Evolutionary conservation across 2,113 vertebrate species (phyloP).

Genomic region (Hypomesus transpacificus): DNA sequence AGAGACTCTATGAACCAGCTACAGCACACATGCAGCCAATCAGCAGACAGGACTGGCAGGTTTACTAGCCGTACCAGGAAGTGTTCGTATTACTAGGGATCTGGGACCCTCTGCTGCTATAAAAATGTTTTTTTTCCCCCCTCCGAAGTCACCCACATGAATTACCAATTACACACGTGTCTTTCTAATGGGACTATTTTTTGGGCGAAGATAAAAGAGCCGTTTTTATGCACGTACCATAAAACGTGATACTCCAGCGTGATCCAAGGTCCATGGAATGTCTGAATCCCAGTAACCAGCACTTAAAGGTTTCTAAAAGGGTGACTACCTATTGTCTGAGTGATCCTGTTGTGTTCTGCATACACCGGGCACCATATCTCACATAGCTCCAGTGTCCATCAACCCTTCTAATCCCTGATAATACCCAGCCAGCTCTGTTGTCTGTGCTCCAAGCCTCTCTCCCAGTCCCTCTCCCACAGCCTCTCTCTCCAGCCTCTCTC

Average conservation of each 20-base stretch:
- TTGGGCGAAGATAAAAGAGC: constrained; percentile 56
- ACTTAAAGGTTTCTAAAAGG: constrained; percentile 22
- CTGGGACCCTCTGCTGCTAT: constrained; percentile 51
- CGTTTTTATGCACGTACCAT: constrained; percentile 57
- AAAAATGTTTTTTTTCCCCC: constrained; percentile 55
- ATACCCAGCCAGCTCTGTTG: no score
- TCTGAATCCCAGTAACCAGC: constrained; percentile 51
- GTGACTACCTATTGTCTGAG: constrained; percentile 12
- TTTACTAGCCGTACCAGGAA: constrained; percentile 52
- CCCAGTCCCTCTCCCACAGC: no score
- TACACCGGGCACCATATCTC: no score
- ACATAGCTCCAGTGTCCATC: no score
- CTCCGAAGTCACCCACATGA: constrained; percentile 57
- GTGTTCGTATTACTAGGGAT: constrained; percentile 46
- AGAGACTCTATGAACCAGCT: constrained; percentile 15
- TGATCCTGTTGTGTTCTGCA: background rate
- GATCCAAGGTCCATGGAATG: constrained; percentile 55
- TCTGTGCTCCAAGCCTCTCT: no score
- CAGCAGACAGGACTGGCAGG: constrained; percentile 44
- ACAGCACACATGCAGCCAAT: constrained; percentile 43
- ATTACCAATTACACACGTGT: constrained; percentile 66
- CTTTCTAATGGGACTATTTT: constrained; percentile 60
- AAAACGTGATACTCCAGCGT: constrained; percentile 60
- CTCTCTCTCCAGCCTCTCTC: no score
- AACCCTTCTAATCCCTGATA: no score